phyloP scores from a whole-genome alignment of 2,797 vertebrate species.

The Pygocentrus nattereri region DNA sequence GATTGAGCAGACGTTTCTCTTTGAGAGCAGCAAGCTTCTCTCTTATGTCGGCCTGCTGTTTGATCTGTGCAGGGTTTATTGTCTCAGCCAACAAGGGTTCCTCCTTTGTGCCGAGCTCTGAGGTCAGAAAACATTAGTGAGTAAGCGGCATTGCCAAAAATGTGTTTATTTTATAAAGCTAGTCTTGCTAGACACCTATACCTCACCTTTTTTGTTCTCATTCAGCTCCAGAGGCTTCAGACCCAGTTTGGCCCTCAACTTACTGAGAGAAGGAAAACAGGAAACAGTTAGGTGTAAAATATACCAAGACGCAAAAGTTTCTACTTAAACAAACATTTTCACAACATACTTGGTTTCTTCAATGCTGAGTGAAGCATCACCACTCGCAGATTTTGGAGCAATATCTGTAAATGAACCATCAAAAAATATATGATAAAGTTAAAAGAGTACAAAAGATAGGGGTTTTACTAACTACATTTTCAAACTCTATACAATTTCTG shows the following conservation, averaged over 20 bases:
- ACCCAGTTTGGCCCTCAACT: slow-evolving; percentile 91
- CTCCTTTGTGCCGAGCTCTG: slow-evolving; percentile 90
- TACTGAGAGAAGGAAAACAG: slow-evolving; percentile 71
- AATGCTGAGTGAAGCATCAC: slow-evolving; percentile 90
- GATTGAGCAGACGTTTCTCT: slow-evolving; percentile 89
- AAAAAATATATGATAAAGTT: background rate
- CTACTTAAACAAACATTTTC: background rate
- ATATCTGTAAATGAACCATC: slow-evolving; percentile 60
- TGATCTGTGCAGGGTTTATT: slow-evolving; percentile 85
- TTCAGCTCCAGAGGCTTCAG: slow-evolving; percentile 90
- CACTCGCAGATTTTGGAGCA: slow-evolving; percentile 81
- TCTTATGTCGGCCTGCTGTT: slow-evolving; percentile 86
- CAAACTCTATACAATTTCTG: too few species aligned
- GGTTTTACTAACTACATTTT: too few species aligned
- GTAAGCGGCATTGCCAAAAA: background rate
- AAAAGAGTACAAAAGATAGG: too few species aligned
- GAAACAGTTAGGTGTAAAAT: background rate
- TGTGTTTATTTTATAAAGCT: background rate
- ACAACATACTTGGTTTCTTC: slow-evolving; percentile 89
- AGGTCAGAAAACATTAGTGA: background rate
- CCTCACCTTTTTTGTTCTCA: slow-evolving; percentile 84
- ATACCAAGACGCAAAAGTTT: background rate
- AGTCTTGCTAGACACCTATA: background rate
- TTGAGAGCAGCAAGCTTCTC: slow-evolving; percentile 92
- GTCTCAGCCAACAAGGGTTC: slow-evolving; percentile 85